These are phyloP conservation scores for Eupristina koningsbergeri DNA, from an alignment of 1,140 invertebrate species.

Conservation along the genomic window DNA sequence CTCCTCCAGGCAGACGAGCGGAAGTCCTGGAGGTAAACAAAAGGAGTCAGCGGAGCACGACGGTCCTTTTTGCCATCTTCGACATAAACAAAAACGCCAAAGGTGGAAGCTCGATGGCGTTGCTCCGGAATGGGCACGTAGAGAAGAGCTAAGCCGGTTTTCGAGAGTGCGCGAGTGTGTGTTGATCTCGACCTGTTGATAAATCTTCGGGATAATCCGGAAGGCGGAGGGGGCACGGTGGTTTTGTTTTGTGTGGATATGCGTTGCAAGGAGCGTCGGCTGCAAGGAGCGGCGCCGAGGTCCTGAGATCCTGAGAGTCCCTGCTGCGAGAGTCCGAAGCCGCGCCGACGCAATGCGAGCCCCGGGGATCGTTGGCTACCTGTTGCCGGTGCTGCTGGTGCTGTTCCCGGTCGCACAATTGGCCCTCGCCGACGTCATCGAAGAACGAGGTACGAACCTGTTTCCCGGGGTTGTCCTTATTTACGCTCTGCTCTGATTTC, in stretches of 20 bases:
- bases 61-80: neutral
- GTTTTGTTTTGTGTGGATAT: conserved; percentile 57
- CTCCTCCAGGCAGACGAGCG: too few relatives aligned
- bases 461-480: neutral
- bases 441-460: conserved; percentile 67
- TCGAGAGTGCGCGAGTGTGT: conserved; percentile 6
- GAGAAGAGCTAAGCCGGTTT: neutral
- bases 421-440: conserved; percentile 62
- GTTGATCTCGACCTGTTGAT: too few relatives aligned
- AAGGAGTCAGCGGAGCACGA: neutral
- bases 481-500: neutral
- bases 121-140: neutral
- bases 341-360: neutral
- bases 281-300: too few relatives aligned
- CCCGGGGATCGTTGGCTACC: conserved; percentile 3
- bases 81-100: neutral
- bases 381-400: conserved; percentile 52
- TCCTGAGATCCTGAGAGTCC: conserved; percentile 31
- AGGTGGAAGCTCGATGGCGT: neutral
- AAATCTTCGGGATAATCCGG: neutral
- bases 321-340: neutral
- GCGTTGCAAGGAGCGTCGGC: conserved; percentile 46
- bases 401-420: conserved; percentile 55
- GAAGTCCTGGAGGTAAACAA: neutral
- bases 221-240: conserved; percentile 4